Percentiles rank a stretch among this genome's conserved stretches.
These are phyloP conservation scores for Rhinopomastus cyanomelas DNA, from an alignment of 2,113 vertebrate species.

Conservation along the genomic window DNA sequence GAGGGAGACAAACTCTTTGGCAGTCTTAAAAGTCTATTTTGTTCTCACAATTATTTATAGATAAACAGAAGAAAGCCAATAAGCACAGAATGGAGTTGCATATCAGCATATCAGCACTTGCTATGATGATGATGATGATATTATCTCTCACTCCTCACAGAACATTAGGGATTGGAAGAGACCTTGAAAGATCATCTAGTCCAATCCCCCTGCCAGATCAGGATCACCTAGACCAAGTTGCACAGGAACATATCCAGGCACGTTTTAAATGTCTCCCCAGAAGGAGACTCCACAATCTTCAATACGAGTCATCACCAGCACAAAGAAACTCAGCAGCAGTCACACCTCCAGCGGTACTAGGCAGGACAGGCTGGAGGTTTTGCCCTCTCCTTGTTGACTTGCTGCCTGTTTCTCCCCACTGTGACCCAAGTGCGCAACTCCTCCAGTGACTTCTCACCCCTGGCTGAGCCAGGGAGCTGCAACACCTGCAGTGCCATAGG, in stretches of 20 bases:
- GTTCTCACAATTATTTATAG: constrained; percentile 59
- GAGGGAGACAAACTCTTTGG: constrained; percentile 57
- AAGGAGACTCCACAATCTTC: too few species aligned
- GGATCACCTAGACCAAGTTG: too few species aligned
- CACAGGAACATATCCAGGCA: too few species aligned
- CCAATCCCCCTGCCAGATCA: too few species aligned
- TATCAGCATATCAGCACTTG: constrained; percentile 33
- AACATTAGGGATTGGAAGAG: too few species aligned
- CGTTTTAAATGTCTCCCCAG: too few species aligned
- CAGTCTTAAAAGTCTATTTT: constrained; percentile 60
- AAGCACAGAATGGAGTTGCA: constrained; percentile 15
- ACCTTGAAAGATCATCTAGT: too few species aligned
- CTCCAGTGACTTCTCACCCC: background rate
- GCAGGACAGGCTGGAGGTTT: background rate
- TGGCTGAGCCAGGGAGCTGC: fast-evolving
- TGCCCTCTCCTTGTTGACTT: background rate
- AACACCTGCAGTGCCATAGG: too few species aligned
- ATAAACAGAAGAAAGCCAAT: constrained; percentile 64
- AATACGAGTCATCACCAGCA: background rate
- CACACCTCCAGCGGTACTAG: background rate
- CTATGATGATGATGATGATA: constrained; percentile 43
- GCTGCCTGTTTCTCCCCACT: background rate
- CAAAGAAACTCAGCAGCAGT: background rate
- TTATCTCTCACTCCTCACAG: constrained; percentile 10
- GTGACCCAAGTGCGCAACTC: background rate